Evolutionary conservation across 1,140 invertebrate species (phyloP).

Genomic region (Pachyrhynchus sulphureomaculatus): DNA sequence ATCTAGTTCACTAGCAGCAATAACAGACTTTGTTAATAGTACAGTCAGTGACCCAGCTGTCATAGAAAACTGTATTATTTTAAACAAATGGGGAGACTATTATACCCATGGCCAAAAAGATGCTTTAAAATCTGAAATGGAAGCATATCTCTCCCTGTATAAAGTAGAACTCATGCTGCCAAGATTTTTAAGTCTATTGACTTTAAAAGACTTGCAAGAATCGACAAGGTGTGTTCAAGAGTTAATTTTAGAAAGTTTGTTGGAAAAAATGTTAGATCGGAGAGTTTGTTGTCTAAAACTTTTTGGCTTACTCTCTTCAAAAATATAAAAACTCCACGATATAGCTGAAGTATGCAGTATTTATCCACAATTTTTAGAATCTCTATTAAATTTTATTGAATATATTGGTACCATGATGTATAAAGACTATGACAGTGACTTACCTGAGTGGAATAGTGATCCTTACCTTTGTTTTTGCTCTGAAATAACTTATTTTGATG

Average conservation of each 20-base stretch:
- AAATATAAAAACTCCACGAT: slow-evolving; percentile 51
- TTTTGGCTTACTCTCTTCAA: slow-evolving; percentile 55
- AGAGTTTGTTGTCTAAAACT: slow-evolving; percentile 42
- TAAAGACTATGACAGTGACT: slow-evolving; percentile 37
- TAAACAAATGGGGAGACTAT: slow-evolving; percentile 49
- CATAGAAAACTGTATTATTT: slow-evolving; percentile 35
- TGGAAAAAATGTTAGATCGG: slow-evolving; percentile 53
- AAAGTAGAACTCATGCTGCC: slow-evolving; percentile 44
- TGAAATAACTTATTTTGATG: slow-evolving; percentile 55
- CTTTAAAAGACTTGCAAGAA: slow-evolving; percentile 29
- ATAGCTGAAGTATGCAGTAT: slow-evolving; percentile 52
- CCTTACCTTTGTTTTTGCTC: slow-evolving; percentile 50
- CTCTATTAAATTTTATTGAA: slow-evolving; percentile 57
- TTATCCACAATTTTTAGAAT: slow-evolving; percentile 53
- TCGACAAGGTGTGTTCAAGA: slow-evolving; percentile 48
- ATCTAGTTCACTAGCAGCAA: slow-evolving; percentile 50
- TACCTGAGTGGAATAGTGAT: slow-evolving; percentile 45
- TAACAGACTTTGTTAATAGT: slow-evolving; percentile 38
- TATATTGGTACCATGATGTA: slow-evolving; percentile 56
- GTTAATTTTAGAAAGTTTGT: slow-evolving; percentile 53
- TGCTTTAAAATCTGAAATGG: slow-evolving; percentile 44
- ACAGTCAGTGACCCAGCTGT: slow-evolving; percentile 21
- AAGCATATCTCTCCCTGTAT: slow-evolving; percentile 46
- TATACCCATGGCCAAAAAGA: slow-evolving; percentile 42
- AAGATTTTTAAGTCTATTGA: slow-evolving; percentile 39